A percentile compares a stretch with the other conserved stretches of the same genome.
These are phyloP conservation scores for Digitonthophagus gazella DNA, from an alignment of 2,888 invertebrate genomes.

Conservation along the genomic window DNA sequence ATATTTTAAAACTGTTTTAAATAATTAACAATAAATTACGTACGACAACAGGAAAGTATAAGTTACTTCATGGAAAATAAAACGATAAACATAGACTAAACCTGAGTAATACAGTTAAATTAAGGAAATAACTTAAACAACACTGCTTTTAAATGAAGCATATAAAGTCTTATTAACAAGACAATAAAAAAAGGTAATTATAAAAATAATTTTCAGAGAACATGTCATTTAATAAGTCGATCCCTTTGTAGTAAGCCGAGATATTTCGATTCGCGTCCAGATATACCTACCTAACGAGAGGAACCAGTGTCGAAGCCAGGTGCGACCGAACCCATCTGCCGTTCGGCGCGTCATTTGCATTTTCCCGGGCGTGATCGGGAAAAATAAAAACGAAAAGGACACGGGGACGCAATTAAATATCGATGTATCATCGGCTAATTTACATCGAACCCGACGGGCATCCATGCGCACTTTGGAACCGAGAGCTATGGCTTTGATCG, in stretches of 20 bases:
- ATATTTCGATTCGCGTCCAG: constrained; percentile 35
- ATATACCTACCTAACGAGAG: constrained; percentile 31
- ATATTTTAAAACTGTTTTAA: neutral
- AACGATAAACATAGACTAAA: no score
- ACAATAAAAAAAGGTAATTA: neutral
- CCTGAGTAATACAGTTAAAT: neutral
- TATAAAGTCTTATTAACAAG: no score
- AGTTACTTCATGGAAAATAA: neutral
- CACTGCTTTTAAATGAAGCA: no score
- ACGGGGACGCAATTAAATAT: constrained; percentile 22
- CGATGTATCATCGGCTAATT: constrained; percentile 22
- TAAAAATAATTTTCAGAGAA: neutral
- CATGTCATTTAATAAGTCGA: neutral
- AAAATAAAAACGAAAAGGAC: constrained; percentile 30
- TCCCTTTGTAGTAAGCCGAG: neutral
- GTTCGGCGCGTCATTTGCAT: neutral
- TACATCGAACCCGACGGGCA: constrained; percentile 18
- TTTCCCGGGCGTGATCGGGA: constrained; percentile 31
- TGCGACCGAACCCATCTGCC: neutral
- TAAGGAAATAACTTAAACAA: no score
- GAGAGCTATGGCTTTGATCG: neutral
- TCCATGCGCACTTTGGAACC: neutral
- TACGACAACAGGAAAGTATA: neutral
- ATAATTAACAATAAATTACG: neutral
- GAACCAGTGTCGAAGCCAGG: neutral